Evolutionary conservation across 2,113 vertebrate species (phyloP).

Genomic region (Corythaeola cristata): DNA sequence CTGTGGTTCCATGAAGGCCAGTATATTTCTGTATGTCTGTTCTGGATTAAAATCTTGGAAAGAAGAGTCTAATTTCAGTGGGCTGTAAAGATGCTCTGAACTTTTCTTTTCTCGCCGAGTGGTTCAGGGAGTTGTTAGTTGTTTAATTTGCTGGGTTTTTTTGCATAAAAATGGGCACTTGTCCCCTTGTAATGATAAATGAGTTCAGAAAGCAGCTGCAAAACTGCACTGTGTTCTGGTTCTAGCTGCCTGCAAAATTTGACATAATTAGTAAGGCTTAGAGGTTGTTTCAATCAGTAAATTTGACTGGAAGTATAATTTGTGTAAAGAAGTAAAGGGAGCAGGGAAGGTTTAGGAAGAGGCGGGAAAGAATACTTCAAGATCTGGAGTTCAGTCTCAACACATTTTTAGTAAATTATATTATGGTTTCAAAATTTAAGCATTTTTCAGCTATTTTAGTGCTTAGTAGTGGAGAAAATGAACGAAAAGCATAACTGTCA

Average conservation of each 20-base stretch:
- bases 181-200: neutral
- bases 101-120: neutral
- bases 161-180: neutral
- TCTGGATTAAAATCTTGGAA: neutral
- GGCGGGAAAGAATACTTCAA: neutral
- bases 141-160: neutral
- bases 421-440: neutral
- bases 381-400: neutral
- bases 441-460: conserved; percentile 14
- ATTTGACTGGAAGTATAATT: neutral
- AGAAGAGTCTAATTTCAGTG: neutral
- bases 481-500: neutral
- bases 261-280: neutral
- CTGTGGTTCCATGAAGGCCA: neutral
- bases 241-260: conserved; percentile 1
- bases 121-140: neutral
- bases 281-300: neutral
- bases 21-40: neutral
- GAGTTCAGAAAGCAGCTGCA: neutral
- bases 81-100: neutral
- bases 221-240: neutral
- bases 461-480: conserved; percentile 15
- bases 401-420: conserved; percentile 16
- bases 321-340: neutral
- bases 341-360: neutral